phyloP scores from a whole-genome alignment of 1,140 invertebrate genomes.

The Sesamia nonagrioides region DNA sequence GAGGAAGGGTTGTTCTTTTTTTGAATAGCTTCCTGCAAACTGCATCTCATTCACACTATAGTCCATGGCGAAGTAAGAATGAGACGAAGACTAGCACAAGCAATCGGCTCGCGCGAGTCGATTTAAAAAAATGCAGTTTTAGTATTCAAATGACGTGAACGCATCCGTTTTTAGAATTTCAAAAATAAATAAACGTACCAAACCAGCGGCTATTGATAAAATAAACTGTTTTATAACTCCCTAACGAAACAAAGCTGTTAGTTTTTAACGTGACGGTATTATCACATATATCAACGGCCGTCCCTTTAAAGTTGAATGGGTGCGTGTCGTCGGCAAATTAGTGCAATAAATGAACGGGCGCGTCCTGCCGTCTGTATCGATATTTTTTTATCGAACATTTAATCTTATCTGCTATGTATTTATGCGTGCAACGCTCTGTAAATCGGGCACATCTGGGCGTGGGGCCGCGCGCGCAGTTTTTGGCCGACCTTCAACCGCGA shows the following conservation, averaged over 20 bases:
- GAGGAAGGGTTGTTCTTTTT: constrained; percentile 85
- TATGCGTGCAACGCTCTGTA: constrained; percentile 64
- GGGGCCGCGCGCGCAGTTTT: constrained; percentile 66
- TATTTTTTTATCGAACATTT: constrained; percentile 52
- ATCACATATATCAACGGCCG: constrained; percentile 33
- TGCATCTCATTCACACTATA: constrained; percentile 64
- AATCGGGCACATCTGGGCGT: constrained; percentile 63
- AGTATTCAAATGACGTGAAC: constrained; percentile 83
- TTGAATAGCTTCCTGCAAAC: constrained; percentile 81
- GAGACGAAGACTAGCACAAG: constrained; percentile 56
- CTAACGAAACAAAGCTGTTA: constrained; percentile 67
- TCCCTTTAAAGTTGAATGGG: constrained; percentile 21
- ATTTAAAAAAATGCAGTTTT: constrained; percentile 79
- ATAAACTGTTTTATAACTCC: constrained; percentile 82
- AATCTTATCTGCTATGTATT: constrained; percentile 66
- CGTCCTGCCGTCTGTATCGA: constrained; percentile 41
- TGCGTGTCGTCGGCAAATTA: constrained; percentile 28
- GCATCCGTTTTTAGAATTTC: constrained; percentile 84
- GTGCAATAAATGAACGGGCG: constrained; percentile 39
- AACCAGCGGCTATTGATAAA: constrained; percentile 74
- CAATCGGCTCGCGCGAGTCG: constrained; percentile 56
- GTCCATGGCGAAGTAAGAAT: constrained; percentile 51
- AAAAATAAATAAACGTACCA: constrained; percentile 77
- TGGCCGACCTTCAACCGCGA: constrained; percentile 75
- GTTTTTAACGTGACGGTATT: constrained; percentile 53